Evolutionary conservation across 2,113 vertebrate genomes (phyloP).

Genomic region (Amia ocellicauda): DNA sequence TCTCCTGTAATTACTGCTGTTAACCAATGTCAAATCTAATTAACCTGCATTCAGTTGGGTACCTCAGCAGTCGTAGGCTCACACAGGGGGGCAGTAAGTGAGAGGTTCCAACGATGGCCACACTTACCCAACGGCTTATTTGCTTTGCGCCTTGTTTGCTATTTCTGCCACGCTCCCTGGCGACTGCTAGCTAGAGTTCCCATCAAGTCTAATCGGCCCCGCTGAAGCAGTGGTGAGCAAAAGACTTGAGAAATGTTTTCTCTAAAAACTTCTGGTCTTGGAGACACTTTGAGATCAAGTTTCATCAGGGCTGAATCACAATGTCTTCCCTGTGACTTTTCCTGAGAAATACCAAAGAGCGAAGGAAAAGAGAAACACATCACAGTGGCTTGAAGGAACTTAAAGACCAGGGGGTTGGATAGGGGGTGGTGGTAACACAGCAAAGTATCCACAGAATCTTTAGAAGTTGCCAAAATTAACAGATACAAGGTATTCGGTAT

Average conservation of each 20-base stretch:
- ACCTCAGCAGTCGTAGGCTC: slow-evolving; percentile 44
- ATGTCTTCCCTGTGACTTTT: slow-evolving; percentile 75
- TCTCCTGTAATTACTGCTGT: slow-evolving; percentile 69
- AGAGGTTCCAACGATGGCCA: slow-evolving; percentile 56
- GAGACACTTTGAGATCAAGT: slow-evolving; percentile 85
- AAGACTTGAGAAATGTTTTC: slow-evolving; percentile 85
- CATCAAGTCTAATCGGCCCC: slow-evolving; percentile 65
- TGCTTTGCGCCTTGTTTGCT: slow-evolving; percentile 78
- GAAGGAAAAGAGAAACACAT: slow-evolving; percentile 61
- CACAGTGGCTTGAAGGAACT: slow-evolving; percentile 70
- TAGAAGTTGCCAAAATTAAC: slow-evolving; percentile 89
- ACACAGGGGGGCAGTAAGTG: slow-evolving; percentile 57
- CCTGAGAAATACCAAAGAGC: slow-evolving; percentile 58
- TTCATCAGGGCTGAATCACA: slow-evolving; percentile 79
- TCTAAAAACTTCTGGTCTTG: slow-evolving; percentile 84
- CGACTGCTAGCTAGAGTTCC: slow-evolving; percentile 73
- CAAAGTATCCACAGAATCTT: slow-evolving; percentile 86
- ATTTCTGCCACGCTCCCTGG: slow-evolving; percentile 72
- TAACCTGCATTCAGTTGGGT: slow-evolving; percentile 60
- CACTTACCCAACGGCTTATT: slow-evolving; percentile 70
- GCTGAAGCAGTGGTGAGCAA: slow-evolving; percentile 64
- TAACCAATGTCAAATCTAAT: slow-evolving; percentile 78
- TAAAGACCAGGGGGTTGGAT: slow-evolving; percentile 61
- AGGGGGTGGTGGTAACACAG: slow-evolving; percentile 69
- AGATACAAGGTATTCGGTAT: slow-evolving; percentile 90